Evolutionary conservation across 2,797 vertebrate genomes (phyloP).

Genomic region (Fistularia tabacaria): DNA sequence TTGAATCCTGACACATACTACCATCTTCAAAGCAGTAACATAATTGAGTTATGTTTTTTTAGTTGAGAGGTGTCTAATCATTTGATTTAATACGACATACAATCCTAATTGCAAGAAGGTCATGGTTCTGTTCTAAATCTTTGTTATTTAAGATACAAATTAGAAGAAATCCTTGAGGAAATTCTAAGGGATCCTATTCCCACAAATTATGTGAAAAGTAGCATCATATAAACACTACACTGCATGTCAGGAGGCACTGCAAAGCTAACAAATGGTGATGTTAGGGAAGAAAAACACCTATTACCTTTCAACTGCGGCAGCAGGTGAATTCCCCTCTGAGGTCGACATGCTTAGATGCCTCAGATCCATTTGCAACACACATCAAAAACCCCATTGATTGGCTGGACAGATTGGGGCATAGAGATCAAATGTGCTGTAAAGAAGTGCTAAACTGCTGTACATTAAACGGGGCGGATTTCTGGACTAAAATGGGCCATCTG

Average conservation of each 20-base stretch:
- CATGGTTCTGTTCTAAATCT: too few species aligned
- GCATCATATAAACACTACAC: conserved; percentile 1
- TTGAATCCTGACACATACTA: too few species aligned
- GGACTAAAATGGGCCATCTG: conserved; percentile 72
- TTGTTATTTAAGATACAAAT: too few species aligned
- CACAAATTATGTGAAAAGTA: too few species aligned
- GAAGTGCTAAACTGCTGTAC: conserved; percentile 72
- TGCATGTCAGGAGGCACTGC: background rate
- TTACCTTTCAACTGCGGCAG: conserved; percentile 55
- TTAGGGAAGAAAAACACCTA: conserved; percentile 30
- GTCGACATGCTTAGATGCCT: conserved; percentile 53
- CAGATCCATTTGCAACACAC: conserved; percentile 56
- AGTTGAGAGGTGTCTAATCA: too few species aligned
- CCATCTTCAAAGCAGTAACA: too few species aligned
- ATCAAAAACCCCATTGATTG: conserved; percentile 72
- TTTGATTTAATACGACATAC: too few species aligned
- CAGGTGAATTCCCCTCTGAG: conserved; percentile 62
- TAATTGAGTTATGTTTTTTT: too few species aligned
- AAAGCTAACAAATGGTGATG: conserved; percentile 15
- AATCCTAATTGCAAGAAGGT: too few species aligned
- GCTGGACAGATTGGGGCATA: conserved; percentile 71
- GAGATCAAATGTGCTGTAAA: conserved; percentile 77
- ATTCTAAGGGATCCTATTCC: too few species aligned
- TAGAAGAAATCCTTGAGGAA: too few species aligned
- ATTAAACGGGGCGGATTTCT: conserved; percentile 69